phyloP scores from a whole-genome alignment of 2,888 invertebrate species.

The Aphodius granarius region DNA sequence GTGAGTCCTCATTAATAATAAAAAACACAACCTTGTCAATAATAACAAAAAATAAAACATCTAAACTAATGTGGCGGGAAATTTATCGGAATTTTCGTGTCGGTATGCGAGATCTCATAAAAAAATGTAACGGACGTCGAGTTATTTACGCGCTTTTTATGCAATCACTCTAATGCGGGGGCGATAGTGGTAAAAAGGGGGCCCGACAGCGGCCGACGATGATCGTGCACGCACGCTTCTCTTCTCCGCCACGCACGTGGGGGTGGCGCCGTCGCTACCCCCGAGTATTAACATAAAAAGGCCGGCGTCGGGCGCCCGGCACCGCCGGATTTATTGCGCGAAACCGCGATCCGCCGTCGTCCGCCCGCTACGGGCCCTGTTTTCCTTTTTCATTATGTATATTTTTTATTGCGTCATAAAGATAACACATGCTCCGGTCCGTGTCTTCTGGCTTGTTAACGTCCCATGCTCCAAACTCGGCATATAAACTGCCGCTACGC shows the following conservation, averaged over 20 bases:
- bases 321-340: background rate
- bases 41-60: too few relatives aligned
- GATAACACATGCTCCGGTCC: conserved; percentile 10
- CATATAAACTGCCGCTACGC: background rate
- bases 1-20: too few relatives aligned
- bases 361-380: background rate
- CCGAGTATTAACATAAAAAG: background rate
- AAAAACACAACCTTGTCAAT: too few relatives aligned
- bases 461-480: background rate
- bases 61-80: too few relatives aligned
- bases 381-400: conserved; percentile 13
- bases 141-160: conserved; percentile 3
- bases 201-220: conserved; percentile 7
- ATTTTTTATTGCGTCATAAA: conserved; percentile 14
- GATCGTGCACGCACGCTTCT: conserved; percentile 3
- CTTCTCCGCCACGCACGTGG: background rate
- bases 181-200: background rate
- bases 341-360: background rate
- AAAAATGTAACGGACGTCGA: background rate
- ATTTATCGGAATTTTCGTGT: too few relatives aligned
- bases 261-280: background rate
- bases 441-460: conserved; percentile 12
- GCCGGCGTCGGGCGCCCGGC: background rate
- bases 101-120: too few relatives aligned
- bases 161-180: background rate